Base-by-base conservation (phyloP, 2,888 invertebrate genomes). In the Tachina lurida region DNA sequence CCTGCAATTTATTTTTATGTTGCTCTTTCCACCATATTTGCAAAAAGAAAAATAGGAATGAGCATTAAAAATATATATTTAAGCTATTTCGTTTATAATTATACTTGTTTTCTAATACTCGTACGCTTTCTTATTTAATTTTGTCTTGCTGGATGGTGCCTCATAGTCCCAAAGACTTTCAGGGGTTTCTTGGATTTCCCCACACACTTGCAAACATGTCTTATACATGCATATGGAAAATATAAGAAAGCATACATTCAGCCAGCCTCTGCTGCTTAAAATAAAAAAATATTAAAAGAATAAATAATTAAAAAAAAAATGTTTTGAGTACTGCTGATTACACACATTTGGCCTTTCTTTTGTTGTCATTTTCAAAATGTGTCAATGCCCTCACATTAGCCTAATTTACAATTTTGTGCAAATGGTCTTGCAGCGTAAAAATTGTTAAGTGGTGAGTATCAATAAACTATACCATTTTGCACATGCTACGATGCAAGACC, bases 141-240 rank as follows among this genome's bases (percentile, higher is more conserved):
- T 73, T 84, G 52, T 60, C 67, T 77, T 83, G 71, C 15, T 31
- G 39, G 45, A 13, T 73, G 83, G 83, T 78, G 83, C 83, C 83
- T 67, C 19, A 60, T 15, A 74, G 83, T 73, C 83, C 83, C 73
- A 60, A 54, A 67, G 83, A 73, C 73, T 78, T 83, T 84, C 67
- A 78, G 73, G 62, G 83, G 83, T 78, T 84, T 84, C 83, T 78
- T 83, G 45, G 41, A 39, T 49, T 74, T 58, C 41, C 60, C 67
- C 13, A 31, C n/a, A 17, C n/a, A 54, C 39, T 39, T 65, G 19
- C 54, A 17, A 12, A 9, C 54, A 19, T 19, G 4, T 31, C 7
- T 19, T 12, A 68, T 49, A 52, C 43, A 43, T 43, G 22, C 31
- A 52, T 31, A 31, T 31, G 22, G 4, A 79, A 41, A 67, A 52